Conservation (phyloP, 1,140 invertebrate genomes). For the Zaprionus nigranus region DNA sequence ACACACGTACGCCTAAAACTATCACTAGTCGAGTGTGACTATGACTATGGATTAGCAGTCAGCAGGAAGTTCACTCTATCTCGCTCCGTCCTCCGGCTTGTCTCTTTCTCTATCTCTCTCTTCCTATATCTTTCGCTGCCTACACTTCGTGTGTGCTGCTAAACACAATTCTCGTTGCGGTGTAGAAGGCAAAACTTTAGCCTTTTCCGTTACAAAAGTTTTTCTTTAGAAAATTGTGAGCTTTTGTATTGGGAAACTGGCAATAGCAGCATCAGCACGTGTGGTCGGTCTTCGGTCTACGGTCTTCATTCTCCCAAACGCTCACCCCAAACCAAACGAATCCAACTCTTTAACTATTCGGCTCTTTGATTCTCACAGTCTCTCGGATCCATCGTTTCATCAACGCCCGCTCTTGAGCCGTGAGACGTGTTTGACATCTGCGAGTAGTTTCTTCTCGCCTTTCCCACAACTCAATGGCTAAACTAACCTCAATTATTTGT, state of each 20-base stretch:
- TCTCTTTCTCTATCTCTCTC: neutral
- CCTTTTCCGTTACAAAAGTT: conserved; percentile 82
- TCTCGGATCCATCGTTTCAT: conserved; percentile 29
- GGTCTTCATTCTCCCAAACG: conserved; percentile 4
- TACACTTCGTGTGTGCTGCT: conserved; percentile 61
- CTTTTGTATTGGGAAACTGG: conserved; percentile 71
- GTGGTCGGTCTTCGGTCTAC: conserved; percentile 40
- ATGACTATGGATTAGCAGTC: conserved; percentile 75
- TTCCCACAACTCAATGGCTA: conserved; percentile 65
- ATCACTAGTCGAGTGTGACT: conserved; percentile 79
- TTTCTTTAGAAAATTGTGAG: conserved; percentile 80
- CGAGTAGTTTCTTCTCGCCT: conserved; percentile 58
- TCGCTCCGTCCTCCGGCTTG: neutral
- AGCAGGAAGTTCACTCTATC: conserved; percentile 50
- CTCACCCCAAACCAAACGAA: conserved; percentile 25
- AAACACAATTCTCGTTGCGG: conserved; percentile 80
- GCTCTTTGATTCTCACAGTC: conserved; percentile 26
- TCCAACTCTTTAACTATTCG: conserved; percentile 5
- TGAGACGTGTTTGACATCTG: conserved; percentile 76
- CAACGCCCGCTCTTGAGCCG: conserved; percentile 74
- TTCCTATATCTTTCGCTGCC: conserved; percentile 30
- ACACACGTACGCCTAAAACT: conserved; percentile 82
- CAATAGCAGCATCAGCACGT: conserved; percentile 53
- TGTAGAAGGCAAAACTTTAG: conserved; percentile 80
- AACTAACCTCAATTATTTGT: conserved; percentile 82